These are phyloP conservation scores for Muntiacus muntjak DNA, from an alignment of 2,113 vertebrate species.

Conservation along the genomic window DNA sequence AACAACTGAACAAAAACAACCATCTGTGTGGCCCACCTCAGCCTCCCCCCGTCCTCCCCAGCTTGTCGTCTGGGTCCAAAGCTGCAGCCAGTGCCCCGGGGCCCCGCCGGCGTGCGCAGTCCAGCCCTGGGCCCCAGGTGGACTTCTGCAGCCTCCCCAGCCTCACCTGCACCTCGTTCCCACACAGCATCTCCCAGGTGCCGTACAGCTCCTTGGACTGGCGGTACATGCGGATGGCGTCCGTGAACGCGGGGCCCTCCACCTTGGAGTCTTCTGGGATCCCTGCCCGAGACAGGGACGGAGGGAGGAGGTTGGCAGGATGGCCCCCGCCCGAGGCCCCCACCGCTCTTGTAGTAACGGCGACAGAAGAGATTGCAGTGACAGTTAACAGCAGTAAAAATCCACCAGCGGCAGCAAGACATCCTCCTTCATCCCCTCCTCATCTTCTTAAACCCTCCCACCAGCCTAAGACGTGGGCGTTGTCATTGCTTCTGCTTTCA, in stretches of 20 bases:
- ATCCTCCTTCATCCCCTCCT: accelerated
- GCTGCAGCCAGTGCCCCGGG: not conserved
- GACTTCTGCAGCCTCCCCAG: not conserved
- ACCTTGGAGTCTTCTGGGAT: constrained; percentile 90
- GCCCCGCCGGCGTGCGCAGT: not conserved
- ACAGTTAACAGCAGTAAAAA: accelerated
- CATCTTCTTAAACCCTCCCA: not conserved
- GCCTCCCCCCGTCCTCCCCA: not conserved
- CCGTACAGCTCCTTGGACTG: constrained; percentile 91
- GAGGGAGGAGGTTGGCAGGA: not conserved
- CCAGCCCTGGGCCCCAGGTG: not conserved
- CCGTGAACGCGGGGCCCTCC: constrained; percentile 91
- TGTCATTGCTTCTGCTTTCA: accelerated
- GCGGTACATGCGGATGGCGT: constrained; percentile 89
- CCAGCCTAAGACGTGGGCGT: not conserved
- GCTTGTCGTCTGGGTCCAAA: not conserved
- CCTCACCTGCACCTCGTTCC: constrained; percentile 89
- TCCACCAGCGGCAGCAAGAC: accelerated
- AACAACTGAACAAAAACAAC: not conserved
- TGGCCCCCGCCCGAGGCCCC: not conserved
- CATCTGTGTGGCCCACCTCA: not conserved
- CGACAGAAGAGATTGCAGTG: not conserved
- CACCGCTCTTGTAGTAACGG: accelerated
- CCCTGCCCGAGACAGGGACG: constrained; percentile 75
- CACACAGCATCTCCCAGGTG: constrained; percentile 98